phyloP scores from a whole-genome alignment of 1,140 invertebrate species.

The Schmidtea mediterranea region DNA sequence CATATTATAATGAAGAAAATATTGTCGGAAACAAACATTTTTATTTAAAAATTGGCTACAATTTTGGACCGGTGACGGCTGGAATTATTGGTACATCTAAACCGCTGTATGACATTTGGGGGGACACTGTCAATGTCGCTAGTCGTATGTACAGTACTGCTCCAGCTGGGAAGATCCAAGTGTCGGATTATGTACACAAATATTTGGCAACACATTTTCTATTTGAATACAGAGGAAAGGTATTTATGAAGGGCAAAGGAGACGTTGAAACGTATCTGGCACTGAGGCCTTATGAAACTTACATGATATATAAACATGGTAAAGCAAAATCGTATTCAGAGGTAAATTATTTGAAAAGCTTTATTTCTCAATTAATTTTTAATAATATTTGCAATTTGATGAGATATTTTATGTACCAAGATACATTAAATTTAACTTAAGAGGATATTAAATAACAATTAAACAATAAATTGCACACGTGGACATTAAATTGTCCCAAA shows the following conservation, averaged over 20 bases:
- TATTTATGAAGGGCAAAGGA: constrained; percentile 74
- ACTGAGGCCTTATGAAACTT: too few relatives aligned
- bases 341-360: too few relatives aligned
- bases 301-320: too few relatives aligned
- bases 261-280: constrained; percentile 61
- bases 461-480: too few relatives aligned
- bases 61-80: constrained; percentile 58
- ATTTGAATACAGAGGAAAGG: constrained; percentile 55
- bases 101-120: constrained; percentile 89
- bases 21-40: constrained; percentile 53
- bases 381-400: too few relatives aligned
- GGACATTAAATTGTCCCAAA: too few relatives aligned
- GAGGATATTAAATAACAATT: too few relatives aligned
- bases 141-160: constrained; percentile 59
- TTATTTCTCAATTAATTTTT: too few relatives aligned
- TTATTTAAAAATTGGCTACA: constrained; percentile 45
- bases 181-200: constrained; percentile 14
- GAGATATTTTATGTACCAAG: too few relatives aligned
- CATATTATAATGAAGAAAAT: constrained; percentile 52
- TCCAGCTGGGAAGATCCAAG: constrained; percentile 47
- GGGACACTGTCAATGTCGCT: constrained; percentile 84
- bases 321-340: too few relatives aligned
- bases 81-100: constrained; percentile 86
- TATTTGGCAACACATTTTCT: constrained; percentile 41
- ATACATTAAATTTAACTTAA: too few relatives aligned